Conservation (phyloP, 2,113 vertebrate species). For the Calidris pugnax region DNA sequence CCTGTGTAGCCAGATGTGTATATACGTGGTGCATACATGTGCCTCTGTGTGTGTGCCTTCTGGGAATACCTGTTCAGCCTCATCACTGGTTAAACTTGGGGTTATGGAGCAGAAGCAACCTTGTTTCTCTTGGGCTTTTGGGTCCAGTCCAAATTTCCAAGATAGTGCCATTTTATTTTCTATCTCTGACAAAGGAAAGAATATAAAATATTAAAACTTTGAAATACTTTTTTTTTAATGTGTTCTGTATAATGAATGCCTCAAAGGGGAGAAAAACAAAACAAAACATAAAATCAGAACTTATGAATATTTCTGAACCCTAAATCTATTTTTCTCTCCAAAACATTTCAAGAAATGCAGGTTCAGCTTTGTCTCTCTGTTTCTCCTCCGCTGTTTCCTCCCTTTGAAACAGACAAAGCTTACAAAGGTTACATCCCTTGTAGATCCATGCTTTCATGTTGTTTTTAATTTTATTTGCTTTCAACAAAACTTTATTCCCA, state of each 20-base stretch:
- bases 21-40: not conserved
- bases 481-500: not conserved
- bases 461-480: not conserved
- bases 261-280: not conserved
- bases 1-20: not conserved
- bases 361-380: not conserved
- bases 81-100: not conserved
- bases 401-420: not conserved
- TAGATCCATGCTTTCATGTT: not conserved
- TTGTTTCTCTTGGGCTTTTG: not conserved
- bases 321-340: not conserved
- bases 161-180: not conserved
- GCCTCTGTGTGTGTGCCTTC: not conserved
- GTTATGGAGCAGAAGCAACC: not conserved
- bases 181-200: not conserved
- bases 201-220: not conserved
- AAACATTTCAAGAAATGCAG: not conserved
- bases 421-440: not conserved
- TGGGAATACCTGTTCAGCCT: not conserved
- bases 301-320: not conserved
- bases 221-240: accelerated
- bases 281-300: not conserved
- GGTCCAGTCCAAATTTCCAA: not conserved
- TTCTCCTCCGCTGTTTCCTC: not conserved
- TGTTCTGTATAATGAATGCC: not conserved